Conservation (phyloP, 1,140 invertebrate genomes). For the Cotesia vestalis region DNA sequence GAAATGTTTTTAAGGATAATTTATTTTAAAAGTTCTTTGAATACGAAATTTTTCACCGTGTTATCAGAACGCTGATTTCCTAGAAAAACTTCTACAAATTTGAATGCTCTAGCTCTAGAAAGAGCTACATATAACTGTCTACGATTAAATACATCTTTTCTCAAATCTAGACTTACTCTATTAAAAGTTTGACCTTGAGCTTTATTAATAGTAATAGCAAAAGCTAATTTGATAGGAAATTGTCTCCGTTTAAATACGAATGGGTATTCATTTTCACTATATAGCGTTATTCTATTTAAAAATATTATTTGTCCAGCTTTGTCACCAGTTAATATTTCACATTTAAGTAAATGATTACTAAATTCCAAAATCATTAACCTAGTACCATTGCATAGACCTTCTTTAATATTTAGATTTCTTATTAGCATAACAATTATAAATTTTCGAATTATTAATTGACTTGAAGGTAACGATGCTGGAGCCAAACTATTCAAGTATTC, state of each 20-base stretch:
- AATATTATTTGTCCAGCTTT: constrained; percentile 33
- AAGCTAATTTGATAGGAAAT: constrained; percentile 57
- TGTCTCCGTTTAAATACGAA: constrained; percentile 39
- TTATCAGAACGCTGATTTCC: too few relatives aligned
- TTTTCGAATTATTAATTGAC: neutral
- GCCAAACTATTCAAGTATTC: constrained; percentile 35
- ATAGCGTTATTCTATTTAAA: constrained; percentile 35
- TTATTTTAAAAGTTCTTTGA: too few relatives aligned
- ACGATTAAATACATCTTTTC: constrained; percentile 44
- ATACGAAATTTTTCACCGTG: too few relatives aligned
- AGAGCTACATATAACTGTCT: constrained; percentile 50
- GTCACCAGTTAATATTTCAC: constrained; percentile 32
- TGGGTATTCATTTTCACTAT: neutral
- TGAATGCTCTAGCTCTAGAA: constrained; percentile 32
- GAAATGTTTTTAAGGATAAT: too few relatives aligned
- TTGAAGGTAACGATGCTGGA: constrained; percentile 15
- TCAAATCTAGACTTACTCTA: constrained; percentile 44
- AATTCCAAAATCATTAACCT: constrained; percentile 14
- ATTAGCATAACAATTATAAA: constrained; percentile 25
- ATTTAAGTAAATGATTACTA: constrained; percentile 36
- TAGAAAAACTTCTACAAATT: too few relatives aligned
- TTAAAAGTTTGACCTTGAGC: constrained; percentile 52
- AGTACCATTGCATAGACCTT: constrained; percentile 35
- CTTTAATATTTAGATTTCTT: constrained; percentile 27
- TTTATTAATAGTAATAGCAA: constrained; percentile 65